Evolutionary conservation across 1,140 invertebrate genomes (phyloP).

Genomic region (Drosophila malerkotliana): DNA sequence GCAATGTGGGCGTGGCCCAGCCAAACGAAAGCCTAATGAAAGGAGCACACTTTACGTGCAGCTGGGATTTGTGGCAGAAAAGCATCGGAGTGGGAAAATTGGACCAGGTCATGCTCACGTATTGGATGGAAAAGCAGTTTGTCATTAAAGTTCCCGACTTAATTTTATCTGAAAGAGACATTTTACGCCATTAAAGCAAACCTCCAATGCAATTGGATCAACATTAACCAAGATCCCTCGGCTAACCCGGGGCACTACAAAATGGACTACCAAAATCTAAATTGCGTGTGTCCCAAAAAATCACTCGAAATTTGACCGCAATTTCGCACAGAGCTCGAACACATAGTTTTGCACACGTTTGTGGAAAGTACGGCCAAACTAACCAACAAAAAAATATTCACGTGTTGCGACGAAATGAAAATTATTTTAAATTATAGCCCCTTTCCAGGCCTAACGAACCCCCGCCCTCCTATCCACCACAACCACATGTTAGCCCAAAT

Average conservation of each 20-base stretch:
- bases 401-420: constrained; percentile 41
- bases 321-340: constrained; percentile 18
- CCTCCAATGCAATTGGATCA: neutral
- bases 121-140: neutral
- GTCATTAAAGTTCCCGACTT: neutral
- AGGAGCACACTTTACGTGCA: constrained; percentile 4
- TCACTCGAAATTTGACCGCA: constrained; percentile 35
- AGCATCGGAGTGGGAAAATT: neutral
- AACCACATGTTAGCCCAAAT: constrained; percentile 64
- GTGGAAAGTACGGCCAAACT: neutral
- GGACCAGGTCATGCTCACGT: neutral
- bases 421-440: constrained; percentile 71
- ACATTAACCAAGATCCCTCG: neutral
- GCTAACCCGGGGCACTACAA: constrained; percentile 5
- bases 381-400: constrained; percentile 17
- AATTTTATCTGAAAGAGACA: no score
- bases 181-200: constrained; percentile 52
- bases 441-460: neutral
- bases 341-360: constrained; percentile 2
- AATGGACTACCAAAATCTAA: constrained; percentile 35
- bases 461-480: constrained; percentile 11
- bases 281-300: constrained; percentile 17
- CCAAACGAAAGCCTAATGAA: constrained; percentile 18
- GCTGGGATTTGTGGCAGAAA: neutral
- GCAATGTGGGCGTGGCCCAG: no score